Percentiles rank a stretch among this genome's conserved stretches.
phyloP scores from a whole-genome alignment of 1,140 invertebrate species.

The Penaeus japonicus region DNA sequence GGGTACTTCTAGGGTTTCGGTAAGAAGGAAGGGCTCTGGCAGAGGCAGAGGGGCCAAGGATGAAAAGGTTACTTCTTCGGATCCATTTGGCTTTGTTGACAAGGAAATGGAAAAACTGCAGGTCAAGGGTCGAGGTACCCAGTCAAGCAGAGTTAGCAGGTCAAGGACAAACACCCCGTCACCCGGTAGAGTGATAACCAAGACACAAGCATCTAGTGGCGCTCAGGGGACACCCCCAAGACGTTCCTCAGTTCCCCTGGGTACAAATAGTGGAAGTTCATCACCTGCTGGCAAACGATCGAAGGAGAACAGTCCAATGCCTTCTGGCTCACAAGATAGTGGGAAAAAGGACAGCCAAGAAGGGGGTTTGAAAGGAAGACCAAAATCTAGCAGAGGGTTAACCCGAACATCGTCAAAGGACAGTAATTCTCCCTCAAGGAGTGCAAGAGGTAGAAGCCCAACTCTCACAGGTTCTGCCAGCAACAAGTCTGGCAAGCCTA shows the following conservation, averaged over 20 bases:
- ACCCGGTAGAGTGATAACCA: not conserved
- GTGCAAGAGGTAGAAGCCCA: constrained; percentile 3
- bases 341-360: not conserved
- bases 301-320: not conserved
- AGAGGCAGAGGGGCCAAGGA: not conserved
- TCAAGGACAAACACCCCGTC: constrained; percentile 25
- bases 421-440: constrained; percentile 4
- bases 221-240: not conserved
- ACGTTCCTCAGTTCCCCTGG: not conserved
- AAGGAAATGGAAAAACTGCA: constrained; percentile 41
- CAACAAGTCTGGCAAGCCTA: not conserved
- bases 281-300: not conserved
- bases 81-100: constrained; percentile 33
- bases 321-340: not conserved
- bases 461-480: not conserved
- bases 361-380: not conserved
- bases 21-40: not conserved
- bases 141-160: not conserved
- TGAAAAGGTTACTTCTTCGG: not conserved
- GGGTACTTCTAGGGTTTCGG: not conserved
- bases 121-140: not conserved
- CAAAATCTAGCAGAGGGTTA: not conserved
- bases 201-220: not conserved
- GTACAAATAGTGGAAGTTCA: not conserved
- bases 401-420: constrained; percentile 9